Percentiles rank a stretch among this genome's conserved stretches.
Evolutionary conservation across 2,113 vertebrate species (phyloP).

Genomic region (Rhizomys pruinosus): DNA sequence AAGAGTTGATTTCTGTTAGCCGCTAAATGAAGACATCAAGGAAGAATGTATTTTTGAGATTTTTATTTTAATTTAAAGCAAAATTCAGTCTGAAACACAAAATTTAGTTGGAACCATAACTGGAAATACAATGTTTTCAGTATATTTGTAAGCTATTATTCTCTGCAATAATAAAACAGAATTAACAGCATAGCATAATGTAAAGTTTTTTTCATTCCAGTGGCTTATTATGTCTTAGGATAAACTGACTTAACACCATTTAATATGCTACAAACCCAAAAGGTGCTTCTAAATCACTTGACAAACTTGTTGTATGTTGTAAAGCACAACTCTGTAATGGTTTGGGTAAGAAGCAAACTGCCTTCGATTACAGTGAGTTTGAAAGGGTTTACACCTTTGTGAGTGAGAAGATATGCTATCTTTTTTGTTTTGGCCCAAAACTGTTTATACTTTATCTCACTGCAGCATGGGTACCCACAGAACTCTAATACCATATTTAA

Average conservation of each 20-base stretch:
- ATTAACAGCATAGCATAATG: conserved; percentile 60
- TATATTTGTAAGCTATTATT: conserved; percentile 67
- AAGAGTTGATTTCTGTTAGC: conserved; percentile 38
- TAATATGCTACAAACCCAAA: conserved; percentile 62
- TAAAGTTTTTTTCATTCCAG: conserved; percentile 66
- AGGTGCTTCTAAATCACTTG: conserved; percentile 43
- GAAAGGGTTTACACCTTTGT: conserved; percentile 20
- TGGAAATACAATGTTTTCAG: conserved; percentile 54
- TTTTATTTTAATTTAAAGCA: conserved; percentile 78
- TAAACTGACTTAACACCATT: conserved; percentile 59
- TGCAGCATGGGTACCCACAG: not conserved
- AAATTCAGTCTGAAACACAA: conserved; percentile 74
- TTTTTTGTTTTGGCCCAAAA: not conserved
- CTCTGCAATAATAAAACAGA: conserved; percentile 63
- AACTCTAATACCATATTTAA: not conserved
- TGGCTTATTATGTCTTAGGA: conserved; percentile 58
- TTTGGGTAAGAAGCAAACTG: not conserved
- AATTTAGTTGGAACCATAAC: conserved; percentile 61
- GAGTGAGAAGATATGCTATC: not conserved
- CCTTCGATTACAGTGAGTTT: not conserved
- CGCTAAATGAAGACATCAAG: conserved; percentile 56
- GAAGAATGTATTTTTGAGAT: conserved; percentile 52
- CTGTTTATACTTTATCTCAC: conserved; percentile 24
- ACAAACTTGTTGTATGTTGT: conserved; percentile 35
- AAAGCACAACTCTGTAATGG: conserved; percentile 51